phyloP scores from a whole-genome alignment of 1,140 invertebrate species.

The Diuraphis noxia region DNA sequence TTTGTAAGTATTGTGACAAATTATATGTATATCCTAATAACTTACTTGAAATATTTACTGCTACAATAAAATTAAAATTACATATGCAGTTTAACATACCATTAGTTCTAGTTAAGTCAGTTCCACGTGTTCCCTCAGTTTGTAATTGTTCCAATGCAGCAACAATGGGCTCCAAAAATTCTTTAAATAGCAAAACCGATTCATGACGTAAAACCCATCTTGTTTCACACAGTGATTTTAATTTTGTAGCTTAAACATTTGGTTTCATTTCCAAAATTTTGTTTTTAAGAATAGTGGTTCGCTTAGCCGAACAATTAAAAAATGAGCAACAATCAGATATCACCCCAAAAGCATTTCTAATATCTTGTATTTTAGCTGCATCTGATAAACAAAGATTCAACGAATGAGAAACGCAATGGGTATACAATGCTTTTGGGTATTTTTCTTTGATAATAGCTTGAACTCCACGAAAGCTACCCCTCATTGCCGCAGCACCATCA shows the following conservation, averaged over 20 bases:
- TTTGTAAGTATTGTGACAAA: constrained; percentile 20
- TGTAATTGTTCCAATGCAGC: background rate
- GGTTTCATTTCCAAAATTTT: no score
- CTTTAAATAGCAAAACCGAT: no score
- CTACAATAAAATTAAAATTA: no score
- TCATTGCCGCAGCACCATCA: background rate
- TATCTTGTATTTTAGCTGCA: background rate
- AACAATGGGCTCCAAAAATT: background rate
- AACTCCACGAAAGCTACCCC: background rate
- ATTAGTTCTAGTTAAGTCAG: no score
- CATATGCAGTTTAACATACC: no score
- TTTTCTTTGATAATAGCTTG: constrained; percentile 7
- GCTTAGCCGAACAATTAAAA: no score
- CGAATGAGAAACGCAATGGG: background rate
- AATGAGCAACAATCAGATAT: no score
- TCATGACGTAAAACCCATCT: no score
- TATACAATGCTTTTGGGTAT: background rate
- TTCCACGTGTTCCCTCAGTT: background rate
- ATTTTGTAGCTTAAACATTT: no score
- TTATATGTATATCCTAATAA: constrained; percentile 12
- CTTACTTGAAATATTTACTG: background rate
- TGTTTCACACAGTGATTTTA: no score
- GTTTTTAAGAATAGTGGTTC: no score
- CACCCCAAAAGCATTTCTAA: background rate
- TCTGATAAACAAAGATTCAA: background rate